These are phyloP conservation scores for Lophotriccus pileatus DNA, from an alignment of 2,797 vertebrate genomes.

Conservation along the genomic window DNA sequence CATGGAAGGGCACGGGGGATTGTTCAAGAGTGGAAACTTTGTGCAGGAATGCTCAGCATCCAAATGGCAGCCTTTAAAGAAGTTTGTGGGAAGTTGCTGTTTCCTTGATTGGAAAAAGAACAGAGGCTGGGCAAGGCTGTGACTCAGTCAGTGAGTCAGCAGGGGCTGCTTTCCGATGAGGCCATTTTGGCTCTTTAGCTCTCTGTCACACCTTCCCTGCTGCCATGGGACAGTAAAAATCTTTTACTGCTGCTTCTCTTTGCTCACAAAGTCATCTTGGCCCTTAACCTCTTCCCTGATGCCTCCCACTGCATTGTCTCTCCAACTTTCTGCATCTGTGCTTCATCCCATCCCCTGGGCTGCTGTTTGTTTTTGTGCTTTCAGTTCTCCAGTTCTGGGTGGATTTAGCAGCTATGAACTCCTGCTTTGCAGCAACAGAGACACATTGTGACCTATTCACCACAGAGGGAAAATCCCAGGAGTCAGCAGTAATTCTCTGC, in stretches of 20 bases:
- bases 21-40: not conserved
- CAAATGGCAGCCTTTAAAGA: not conserved
- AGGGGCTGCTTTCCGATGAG: not conserved
- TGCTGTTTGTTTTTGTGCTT: not conserved
- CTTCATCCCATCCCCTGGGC: not conserved
- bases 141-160: constrained; percentile 12
- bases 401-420: not conserved
- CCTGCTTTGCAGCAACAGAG: not conserved
- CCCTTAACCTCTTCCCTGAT: not conserved
- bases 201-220: not conserved
- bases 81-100: not conserved
- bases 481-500: not conserved
- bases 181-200: not conserved
- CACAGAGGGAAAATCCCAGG: not conserved
- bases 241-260: not conserved
- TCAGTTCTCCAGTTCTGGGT: not conserved
- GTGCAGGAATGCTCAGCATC: constrained; percentile 14
- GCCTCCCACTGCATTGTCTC: fast-evolving
- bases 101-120: constrained; percentile 57
- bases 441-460: not conserved
- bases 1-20: not conserved
- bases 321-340: not conserved
- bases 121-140: not conserved
- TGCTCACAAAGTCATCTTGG: not conserved
- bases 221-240: not conserved